Base-by-base conservation (phyloP, 2,888 invertebrate genomes). In the Trissoscelio sp. region DNA sequence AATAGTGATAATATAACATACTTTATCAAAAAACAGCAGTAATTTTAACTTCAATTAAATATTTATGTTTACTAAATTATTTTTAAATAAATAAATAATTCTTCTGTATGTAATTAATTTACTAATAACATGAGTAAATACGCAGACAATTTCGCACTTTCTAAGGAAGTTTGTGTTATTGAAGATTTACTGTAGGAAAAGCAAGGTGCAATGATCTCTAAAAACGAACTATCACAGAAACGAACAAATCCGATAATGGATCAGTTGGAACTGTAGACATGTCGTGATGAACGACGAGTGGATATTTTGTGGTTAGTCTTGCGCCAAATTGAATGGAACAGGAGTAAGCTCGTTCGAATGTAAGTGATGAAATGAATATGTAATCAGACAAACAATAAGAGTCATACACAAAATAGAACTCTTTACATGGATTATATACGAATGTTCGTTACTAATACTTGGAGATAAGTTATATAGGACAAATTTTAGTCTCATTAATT, bases 161-260 rank as follows among this genome's bases (percentile, higher is more conserved):
- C 6, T 28, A 28, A 5, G 6, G 28, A 44, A 44, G 18, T 28
- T 44, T 5, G 66, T 39, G 18, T 28, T 55, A 53, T 34, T 5
- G 42, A 24, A 12, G n/a, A n/a, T 55, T 67, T 48, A 58, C 20
- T 31, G 20, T 51, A 42, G 42, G 39, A 46, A 62, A 78, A 53
- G 57, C 46, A 37, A 70, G 62, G 72, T 72, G 66, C 57, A 72
- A 72, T 64, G 72, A 78, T 78, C 70, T 64, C 44, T 34, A 55
- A 51, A 46, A 58, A 58, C 55, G 51, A 62, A 39, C 57, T 28
- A 57, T 64, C 64, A 16, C 46, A 22, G 70, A 57, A 64, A 70
- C 12, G 66, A 72, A 42, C 58, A 79, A 79, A 79, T 79, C 79
- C 66, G 79, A 79, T 79, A 79, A 79, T 79, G 58, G 72, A 72